These are phyloP conservation scores for Tenthredo livida DNA, from an alignment of 2,888 invertebrate genomes.

Conservation along the genomic window DNA sequence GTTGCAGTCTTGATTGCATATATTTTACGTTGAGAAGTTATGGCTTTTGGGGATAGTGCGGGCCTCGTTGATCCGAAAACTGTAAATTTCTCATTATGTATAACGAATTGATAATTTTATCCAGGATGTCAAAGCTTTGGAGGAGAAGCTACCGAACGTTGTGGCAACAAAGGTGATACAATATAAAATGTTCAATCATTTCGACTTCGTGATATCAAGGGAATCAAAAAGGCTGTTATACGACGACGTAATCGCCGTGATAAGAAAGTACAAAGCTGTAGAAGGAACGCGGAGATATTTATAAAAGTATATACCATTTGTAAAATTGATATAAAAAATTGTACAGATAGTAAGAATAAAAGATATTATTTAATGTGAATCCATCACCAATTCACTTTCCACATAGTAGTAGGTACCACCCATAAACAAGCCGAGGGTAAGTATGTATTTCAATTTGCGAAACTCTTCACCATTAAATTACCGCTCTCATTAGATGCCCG, in stretches of 20 bases:
- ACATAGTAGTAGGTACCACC: background rate
- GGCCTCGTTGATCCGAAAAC: background rate
- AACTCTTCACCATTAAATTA: background rate
- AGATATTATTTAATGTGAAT: background rate
- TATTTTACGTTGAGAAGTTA: background rate
- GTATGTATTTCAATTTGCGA: background rate
- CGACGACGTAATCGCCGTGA: constrained; percentile 33
- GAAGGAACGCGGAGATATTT: background rate
- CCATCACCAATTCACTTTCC: background rate
- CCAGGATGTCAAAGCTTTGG: constrained; percentile 38
- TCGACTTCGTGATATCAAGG: constrained; percentile 38
- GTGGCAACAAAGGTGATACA: constrained; percentile 12
- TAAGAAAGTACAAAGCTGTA: constrained; percentile 25
- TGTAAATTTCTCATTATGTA: background rate
- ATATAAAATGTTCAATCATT: constrained; percentile 26
- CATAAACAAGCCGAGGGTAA: background rate
- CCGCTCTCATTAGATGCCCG: background rate
- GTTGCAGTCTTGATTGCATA: background rate
- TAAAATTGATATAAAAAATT: background rate
- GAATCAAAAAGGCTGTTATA: constrained; percentile 24
- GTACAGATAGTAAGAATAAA: constrained; percentile 30
- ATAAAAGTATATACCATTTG: background rate
- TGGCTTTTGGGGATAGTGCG: background rate
- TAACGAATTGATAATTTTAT: background rate
- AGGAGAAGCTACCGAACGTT: constrained; percentile 8